Conservation (phyloP, 2,113 vertebrate species). For the Crotophaga sulcirostris region DNA sequence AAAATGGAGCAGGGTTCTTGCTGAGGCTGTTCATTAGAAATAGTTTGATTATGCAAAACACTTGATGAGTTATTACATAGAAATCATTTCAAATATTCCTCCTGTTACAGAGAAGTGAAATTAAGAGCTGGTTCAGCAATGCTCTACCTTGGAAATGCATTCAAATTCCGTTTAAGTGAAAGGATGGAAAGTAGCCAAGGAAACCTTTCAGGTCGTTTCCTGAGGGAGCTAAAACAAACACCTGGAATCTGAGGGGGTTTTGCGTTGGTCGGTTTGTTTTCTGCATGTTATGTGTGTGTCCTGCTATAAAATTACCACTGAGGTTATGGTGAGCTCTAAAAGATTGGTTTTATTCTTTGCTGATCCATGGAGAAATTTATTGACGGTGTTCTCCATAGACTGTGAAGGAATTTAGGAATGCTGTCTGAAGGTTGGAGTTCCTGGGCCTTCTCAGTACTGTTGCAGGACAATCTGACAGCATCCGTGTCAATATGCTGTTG, state of each 20-base stretch:
- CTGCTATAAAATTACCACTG: not conserved
- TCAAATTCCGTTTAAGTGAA: not conserved
- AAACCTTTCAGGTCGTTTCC: not conserved
- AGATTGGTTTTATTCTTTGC: not conserved
- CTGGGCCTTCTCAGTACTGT: not conserved
- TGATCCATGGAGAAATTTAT: not conserved
- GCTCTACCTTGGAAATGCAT: rapidly evolving
- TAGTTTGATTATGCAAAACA: not conserved
- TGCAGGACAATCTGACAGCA: not conserved
- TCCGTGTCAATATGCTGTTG: not conserved
- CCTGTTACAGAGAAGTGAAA: not conserved
- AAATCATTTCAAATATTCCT: not conserved
- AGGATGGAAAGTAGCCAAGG: not conserved
- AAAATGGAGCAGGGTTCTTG: not conserved
- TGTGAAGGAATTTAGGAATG: rapidly evolving
- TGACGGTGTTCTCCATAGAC: not conserved
- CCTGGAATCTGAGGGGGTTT: not conserved
- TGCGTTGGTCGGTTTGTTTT: not conserved
- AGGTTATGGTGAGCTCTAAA: not conserved
- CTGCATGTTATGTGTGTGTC: rapidly evolving
- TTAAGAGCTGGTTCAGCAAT: not conserved
- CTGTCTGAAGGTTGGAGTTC: not conserved
- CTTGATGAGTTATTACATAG: not conserved
- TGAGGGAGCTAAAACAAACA: not conserved
- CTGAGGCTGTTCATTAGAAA: not conserved